These are phyloP conservation scores for Chiridota heheva DNA, from an alignment of 35 echinoderm and acorn worm species.

Conservation along the genomic window DNA sequence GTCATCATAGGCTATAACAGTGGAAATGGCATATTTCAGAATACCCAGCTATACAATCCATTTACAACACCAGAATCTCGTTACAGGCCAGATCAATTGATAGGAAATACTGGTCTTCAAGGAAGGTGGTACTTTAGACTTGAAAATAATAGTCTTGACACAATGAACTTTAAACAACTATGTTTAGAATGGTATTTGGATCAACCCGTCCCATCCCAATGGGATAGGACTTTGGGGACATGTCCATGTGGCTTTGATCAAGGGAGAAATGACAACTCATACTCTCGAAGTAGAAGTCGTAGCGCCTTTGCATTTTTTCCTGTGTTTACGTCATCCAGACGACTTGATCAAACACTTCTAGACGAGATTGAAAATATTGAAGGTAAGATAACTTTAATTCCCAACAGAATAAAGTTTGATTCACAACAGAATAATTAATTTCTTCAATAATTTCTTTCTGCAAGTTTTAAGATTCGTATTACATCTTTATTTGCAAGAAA, in stretches of 20 bases:
- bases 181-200: slow-evolving; percentile 53
- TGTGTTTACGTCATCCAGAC: neutral
- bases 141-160: slow-evolving; percentile 46
- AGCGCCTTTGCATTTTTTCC: neutral
- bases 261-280: slow-evolving; percentile 41
- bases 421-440: neutral
- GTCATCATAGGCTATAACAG: slow-evolving; percentile 56
- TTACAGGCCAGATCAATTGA: slow-evolving; percentile 43
- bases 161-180: slow-evolving; percentile 25
- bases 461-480: no score
- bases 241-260: slow-evolving; percentile 61
- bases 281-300: slow-evolving; percentile 13
- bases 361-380: slow-evolving; percentile 25
- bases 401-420: neutral
- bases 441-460: no score
- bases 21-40: slow-evolving; percentile 18
- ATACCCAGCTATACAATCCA: slow-evolving; percentile 10
- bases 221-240: slow-evolving; percentile 18
- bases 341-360: slow-evolving; percentile 10
- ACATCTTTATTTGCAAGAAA: no score
- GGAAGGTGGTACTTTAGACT: slow-evolving; percentile 56
- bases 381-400: neutral
- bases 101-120: slow-evolving; percentile 46
- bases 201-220: slow-evolving; percentile 21
- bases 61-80: slow-evolving; percentile 11